Evolutionary conservation across 2,888 invertebrate species (phyloP).

Genomic region (Halictus quadricinctus): DNA sequence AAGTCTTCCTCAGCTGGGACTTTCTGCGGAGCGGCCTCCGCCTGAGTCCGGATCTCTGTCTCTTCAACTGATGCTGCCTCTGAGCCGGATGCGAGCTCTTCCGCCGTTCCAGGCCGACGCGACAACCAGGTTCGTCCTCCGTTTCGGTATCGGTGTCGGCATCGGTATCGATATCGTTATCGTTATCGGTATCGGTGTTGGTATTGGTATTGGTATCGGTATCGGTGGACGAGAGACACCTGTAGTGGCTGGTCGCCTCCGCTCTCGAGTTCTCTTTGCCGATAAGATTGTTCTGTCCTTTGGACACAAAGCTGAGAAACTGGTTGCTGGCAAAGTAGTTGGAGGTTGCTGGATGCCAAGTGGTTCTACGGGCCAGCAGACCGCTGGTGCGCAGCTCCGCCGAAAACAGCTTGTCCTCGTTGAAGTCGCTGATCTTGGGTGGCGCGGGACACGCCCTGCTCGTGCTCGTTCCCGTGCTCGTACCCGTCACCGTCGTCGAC

Average conservation of each 20-base stretch:
- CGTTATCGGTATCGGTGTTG: neutral
- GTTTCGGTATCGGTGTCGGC: slow-evolving; percentile 78
- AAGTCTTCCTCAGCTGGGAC: slow-evolving; percentile 76
- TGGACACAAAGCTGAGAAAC: slow-evolving; percentile 76
- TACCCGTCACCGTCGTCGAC: slow-evolving; percentile 36
- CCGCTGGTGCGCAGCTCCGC: slow-evolving; percentile 75
- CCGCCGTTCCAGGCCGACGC: slow-evolving; percentile 40
- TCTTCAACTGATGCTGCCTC: slow-evolving; percentile 62
- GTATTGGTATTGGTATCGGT: slow-evolving; percentile 68
- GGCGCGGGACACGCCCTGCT: slow-evolving; percentile 47
- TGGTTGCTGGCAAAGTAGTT: slow-evolving; percentile 79
- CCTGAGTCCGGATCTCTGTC: slow-evolving; percentile 70
- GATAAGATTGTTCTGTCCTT: slow-evolving; percentile 52
- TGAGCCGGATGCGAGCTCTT: slow-evolving; percentile 45
- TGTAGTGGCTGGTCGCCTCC: slow-evolving; percentile 58
- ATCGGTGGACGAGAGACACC: slow-evolving; percentile 76
- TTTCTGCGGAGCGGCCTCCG: slow-evolving; percentile 78
- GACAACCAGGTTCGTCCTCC: slow-evolving; percentile 48
- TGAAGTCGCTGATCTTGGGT: slow-evolving; percentile 80
- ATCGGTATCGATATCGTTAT: neutral
- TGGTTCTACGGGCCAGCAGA: slow-evolving; percentile 66
- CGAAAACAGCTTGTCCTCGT: slow-evolving; percentile 80
- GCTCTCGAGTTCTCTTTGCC: slow-evolving; percentile 54
- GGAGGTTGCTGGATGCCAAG: slow-evolving; percentile 67
- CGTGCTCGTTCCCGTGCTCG: neutral